phyloP scores from a whole-genome alignment of 2,797 vertebrate genomes.

The Malacoraja senta region DNA sequence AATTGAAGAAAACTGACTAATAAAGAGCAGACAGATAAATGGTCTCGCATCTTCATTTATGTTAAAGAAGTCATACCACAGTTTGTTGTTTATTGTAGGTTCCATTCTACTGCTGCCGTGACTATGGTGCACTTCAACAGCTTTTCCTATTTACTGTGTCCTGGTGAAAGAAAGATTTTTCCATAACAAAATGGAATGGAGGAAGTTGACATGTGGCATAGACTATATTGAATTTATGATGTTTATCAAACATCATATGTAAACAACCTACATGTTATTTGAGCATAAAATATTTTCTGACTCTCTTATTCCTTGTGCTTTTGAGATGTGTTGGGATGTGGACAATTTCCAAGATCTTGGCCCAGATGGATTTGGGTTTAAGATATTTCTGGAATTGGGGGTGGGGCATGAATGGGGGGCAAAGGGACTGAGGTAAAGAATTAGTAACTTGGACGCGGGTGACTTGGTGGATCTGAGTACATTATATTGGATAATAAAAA shows the following conservation, averaged over 20 bases:
- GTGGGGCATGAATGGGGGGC: too few species aligned
- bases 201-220: background rate
- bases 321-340: background rate
- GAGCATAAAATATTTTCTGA: background rate
- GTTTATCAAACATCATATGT: background rate
- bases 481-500: too few species aligned
- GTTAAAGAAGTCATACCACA: background rate
- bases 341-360: background rate
- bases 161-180: background rate
- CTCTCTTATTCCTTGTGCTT: background rate
- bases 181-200: background rate
- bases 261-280: background rate
- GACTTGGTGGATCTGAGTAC: too few species aligned
- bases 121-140: background rate
- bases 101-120: background rate
- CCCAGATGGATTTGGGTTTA: background rate
- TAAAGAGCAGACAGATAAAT: background rate
- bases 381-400: too few species aligned
- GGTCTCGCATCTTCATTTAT: too few species aligned
- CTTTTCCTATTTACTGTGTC: background rate
- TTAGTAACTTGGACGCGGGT: too few species aligned
- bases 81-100: background rate
- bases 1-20: background rate
- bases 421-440: too few species aligned
- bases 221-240: background rate